phyloP scores from a whole-genome alignment of 2,888 invertebrate genomes.

The Chrysolina haemoptera region DNA sequence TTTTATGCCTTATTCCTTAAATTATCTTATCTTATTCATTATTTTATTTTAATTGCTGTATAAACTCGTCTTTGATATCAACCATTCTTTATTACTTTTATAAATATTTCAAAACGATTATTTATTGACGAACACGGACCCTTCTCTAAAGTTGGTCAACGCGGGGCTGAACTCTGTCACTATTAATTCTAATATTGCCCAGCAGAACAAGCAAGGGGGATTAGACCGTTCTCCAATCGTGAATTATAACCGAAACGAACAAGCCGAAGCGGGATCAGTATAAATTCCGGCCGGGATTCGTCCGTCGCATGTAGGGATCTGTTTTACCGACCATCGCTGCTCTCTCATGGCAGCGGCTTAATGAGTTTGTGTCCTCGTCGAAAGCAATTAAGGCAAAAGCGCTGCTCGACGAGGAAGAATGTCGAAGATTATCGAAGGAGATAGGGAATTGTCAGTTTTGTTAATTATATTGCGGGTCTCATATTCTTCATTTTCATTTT shows the following conservation, averaged over 20 bases:
- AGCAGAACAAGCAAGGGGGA: conserved; percentile 22
- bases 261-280: conserved; percentile 47
- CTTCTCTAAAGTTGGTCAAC: not conserved
- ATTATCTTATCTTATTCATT: no score
- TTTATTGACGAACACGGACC: not conserved
- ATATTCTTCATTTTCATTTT: no score
- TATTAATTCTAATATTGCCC: not conserved
- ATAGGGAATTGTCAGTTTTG: no score
- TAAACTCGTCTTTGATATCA: no score
- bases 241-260: conserved; percentile 41
- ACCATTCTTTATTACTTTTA: no score
- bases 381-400: conserved; percentile 60
- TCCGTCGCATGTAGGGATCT: conserved; percentile 60
- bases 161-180: not conserved
- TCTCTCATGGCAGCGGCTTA: conserved; percentile 61
- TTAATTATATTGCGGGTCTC: no score
- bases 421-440: no score
- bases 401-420: not conserved
- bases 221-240: conserved; percentile 33
- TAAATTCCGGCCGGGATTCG: conserved; percentile 54
- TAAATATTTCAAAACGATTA: no score
- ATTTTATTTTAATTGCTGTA: no score
- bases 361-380: conserved; percentile 60
- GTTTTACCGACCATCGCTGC: conserved; percentile 60
- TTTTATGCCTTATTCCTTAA: no score